phyloP scores from a whole-genome alignment of 2,888 invertebrate genomes.

The Pollenia amentaria region DNA sequence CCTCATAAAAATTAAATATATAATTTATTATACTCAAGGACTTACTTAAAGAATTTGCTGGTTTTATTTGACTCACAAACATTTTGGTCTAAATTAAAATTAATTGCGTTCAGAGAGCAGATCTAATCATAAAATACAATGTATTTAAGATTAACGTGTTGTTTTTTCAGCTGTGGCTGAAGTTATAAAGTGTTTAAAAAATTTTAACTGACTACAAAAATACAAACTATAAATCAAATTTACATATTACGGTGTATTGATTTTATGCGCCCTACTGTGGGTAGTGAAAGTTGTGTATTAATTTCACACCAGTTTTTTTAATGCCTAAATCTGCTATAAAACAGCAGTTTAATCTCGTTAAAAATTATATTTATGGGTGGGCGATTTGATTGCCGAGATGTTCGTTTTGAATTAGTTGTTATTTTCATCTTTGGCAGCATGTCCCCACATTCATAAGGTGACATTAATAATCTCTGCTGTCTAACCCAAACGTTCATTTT shows the following conservation, averaged over 20 bases:
- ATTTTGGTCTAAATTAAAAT: neutral
- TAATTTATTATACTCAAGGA: too few relatives aligned
- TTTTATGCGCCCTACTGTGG: conserved; percentile 44
- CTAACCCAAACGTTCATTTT: conserved; percentile 30
- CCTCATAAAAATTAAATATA: too few relatives aligned
- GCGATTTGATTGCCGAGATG: neutral
- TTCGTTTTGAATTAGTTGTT: neutral
- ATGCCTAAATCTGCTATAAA: neutral
- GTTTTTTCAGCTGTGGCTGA: neutral
- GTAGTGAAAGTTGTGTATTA: conserved; percentile 39
- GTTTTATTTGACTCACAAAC: neutral
- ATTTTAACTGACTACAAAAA: conserved; percentile 22
- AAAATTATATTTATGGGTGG: conserved; percentile 28
- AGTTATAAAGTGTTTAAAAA: conserved; percentile 10
- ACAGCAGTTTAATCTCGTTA: conserved; percentile 6
- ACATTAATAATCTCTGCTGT: conserved; percentile 23
- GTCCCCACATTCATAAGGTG: conserved; percentile 19
- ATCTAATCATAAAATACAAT: neutral
- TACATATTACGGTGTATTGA: neutral
- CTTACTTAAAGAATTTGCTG: too few relatives aligned
- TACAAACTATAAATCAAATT: conserved; percentile 37
- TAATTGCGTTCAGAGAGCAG: neutral
- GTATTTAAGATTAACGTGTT: conserved; percentile 14
- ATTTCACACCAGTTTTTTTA: conserved; percentile 20
- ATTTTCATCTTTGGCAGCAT: neutral